Evolutionary conservation across 2,113 vertebrate genomes (phyloP).

Genomic region (Misgurnus anguillicaudatus): DNA sequence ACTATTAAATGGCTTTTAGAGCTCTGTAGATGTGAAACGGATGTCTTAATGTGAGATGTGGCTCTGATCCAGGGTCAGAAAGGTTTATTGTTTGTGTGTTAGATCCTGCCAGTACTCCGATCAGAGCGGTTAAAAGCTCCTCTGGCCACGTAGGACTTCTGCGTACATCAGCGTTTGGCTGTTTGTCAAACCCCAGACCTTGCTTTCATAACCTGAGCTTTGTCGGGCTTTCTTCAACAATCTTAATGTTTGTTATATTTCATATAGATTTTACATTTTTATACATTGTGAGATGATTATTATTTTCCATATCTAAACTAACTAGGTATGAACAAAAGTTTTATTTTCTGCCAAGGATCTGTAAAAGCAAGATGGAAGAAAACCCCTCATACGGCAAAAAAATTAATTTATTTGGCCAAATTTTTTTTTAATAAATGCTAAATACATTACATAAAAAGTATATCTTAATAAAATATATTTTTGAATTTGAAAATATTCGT

Average conservation of each 20-base stretch:
- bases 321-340: no score
- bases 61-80: constrained; percentile 35
- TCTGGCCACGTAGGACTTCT: constrained; percentile 33
- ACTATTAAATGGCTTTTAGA: background rate
- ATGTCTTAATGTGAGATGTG: constrained; percentile 17
- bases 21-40: background rate
- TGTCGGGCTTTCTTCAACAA: background rate
- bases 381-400: no score
- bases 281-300: no score
- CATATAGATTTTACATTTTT: background rate
- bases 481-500: no score
- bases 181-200: background rate
- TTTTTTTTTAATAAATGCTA: no score
- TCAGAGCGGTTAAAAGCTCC: background rate
- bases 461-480: no score
- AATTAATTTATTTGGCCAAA: no score
- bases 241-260: background rate
- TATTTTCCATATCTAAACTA: no score
- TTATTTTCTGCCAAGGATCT: no score
- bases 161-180: background rate
- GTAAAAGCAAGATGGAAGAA: no score
- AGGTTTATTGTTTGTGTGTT: constrained; percentile 36
- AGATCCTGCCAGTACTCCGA: background rate
- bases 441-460: no score
- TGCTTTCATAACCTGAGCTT: background rate